Conservation (phyloP, 2,797 vertebrate species). For the Xyrichtys novacula region DNA sequence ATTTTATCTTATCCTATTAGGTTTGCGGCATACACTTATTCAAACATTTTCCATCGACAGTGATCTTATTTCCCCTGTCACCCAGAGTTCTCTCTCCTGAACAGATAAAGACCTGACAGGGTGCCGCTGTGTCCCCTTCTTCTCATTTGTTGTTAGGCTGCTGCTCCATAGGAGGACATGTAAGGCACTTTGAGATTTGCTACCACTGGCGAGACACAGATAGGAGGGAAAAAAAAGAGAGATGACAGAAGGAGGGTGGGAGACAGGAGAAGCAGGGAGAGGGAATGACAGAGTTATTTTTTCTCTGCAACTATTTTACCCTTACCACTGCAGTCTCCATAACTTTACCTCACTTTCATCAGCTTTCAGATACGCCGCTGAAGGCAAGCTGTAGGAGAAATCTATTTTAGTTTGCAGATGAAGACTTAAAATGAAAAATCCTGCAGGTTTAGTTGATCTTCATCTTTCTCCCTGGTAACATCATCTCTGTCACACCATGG, state of each 20-base stretch:
- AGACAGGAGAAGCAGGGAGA: conserved; percentile 20
- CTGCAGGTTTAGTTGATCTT: conserved; percentile 26
- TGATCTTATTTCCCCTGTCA: conserved; percentile 55
- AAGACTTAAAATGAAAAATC: conserved; percentile 26
- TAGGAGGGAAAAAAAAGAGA: not conserved
- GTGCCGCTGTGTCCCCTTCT: conserved; percentile 21
- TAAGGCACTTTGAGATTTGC: conserved; percentile 39
- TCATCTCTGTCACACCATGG: conserved; percentile 1
- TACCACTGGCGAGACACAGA: not conserved
- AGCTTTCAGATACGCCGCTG: conserved; percentile 54
- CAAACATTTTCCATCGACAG: conserved; percentile 39
- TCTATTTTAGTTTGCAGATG: conserved; percentile 58
- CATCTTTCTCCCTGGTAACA: conserved; percentile 21
- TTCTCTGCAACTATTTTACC: conserved; percentile 36
- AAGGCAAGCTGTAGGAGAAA: conserved; percentile 50
- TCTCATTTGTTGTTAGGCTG: conserved; percentile 41
- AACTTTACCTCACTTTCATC: conserved; percentile 43
- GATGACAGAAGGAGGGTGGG: not conserved
- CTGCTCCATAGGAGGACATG: conserved; percentile 36
- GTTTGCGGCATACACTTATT: conserved; percentile 35
- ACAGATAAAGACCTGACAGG: conserved; percentile 48
- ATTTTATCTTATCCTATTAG: conserved; percentile 47
- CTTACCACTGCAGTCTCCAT: conserved; percentile 23
- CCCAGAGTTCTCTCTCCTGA: conserved; percentile 24
- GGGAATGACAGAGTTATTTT: conserved; percentile 37